Percentiles rank a stretch among this genome's conserved stretches.
These are phyloP conservation scores for Campylomormyrus tamandua DNA, from an alignment of 2,113 vertebrate species.

Conservation along the genomic window DNA sequence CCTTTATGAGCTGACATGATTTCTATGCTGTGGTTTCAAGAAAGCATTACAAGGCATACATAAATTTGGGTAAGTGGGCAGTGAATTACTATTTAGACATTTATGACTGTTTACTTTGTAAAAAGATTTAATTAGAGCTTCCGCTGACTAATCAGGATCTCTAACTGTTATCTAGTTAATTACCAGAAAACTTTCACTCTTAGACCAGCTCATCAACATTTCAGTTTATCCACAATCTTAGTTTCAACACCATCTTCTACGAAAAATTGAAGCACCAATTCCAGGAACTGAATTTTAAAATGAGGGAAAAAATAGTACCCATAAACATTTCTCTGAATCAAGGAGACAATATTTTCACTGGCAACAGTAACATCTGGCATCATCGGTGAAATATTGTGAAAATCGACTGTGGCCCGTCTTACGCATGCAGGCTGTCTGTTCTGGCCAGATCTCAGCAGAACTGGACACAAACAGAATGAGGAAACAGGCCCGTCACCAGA, in stretches of 20 bases:
- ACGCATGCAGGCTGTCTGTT: neutral
- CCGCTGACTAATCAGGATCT: neutral
- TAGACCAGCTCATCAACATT: neutral
- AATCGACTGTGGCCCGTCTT: neutral
- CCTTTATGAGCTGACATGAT: neutral
- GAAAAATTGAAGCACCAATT: neutral
- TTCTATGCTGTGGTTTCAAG: neutral
- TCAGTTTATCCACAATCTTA: neutral
- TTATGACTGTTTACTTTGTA: neutral
- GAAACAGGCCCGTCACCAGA: neutral
- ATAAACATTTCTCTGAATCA: neutral
- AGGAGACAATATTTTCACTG: neutral
- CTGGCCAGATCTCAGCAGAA: neutral
- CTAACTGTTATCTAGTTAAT: neutral
- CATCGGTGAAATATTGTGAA: neutral
- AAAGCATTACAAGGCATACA: neutral
- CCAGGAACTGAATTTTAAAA: neutral
- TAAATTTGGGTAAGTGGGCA: neutral
- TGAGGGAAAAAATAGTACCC: neutral
- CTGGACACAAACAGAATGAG: neutral
- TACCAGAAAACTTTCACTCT: neutral
- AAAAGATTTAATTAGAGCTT: neutral
- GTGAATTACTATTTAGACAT: neutral
- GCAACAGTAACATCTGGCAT: neutral
- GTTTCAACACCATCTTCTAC: neutral